A percentile compares a stretch with the other conserved stretches of the same genome.
phyloP scores from a whole-genome alignment of 1,140 invertebrate genomes.

The Drosophila asahinai region DNA sequence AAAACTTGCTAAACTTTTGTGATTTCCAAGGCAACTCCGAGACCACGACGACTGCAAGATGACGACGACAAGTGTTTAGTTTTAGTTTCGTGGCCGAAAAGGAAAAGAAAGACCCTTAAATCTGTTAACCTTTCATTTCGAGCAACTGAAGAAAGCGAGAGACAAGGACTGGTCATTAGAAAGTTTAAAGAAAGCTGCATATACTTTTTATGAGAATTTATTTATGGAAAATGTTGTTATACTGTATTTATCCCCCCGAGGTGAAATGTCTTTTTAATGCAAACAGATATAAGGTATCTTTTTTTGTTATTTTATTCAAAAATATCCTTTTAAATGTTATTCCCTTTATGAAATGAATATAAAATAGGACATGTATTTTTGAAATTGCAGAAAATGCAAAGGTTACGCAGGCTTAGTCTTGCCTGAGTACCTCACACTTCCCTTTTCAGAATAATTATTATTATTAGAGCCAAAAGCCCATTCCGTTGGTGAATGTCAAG shows the following conservation, averaged over 20 bases:
- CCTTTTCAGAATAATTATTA: neutral
- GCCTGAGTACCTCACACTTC: neutral
- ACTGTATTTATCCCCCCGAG: too few relatives aligned
- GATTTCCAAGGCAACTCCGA: constrained; percentile 57
- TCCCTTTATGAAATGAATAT: too few relatives aligned
- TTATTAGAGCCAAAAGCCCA: constrained; percentile 7
- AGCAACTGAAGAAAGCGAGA: constrained; percentile 13
- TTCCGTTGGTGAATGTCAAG: constrained; percentile 13
- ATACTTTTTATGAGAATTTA: constrained; percentile 21
- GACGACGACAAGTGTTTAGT: constrained; percentile 69
- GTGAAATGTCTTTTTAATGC: neutral
- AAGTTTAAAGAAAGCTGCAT: constrained; percentile 61
- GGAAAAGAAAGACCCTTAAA: constrained; percentile 61
- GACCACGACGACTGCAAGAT: constrained; percentile 56
- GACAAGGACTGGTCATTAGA: constrained; percentile 44
- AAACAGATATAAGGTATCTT: neutral
- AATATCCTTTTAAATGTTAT: too few relatives aligned
- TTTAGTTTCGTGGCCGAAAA: constrained; percentile 53
- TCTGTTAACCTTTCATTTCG: constrained; percentile 68
- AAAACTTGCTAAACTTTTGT: constrained; percentile 72
- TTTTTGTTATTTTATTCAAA: neutral
- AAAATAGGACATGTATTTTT: too few relatives aligned
- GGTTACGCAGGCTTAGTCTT: neutral
- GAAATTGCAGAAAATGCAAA: neutral
- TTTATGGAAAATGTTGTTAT: constrained; percentile 8